A percentile compares a stretch with the other conserved stretches of the same genome.
These are phyloP conservation scores for Podarcis muralis DNA, from an alignment of 2,113 vertebrate genomes.

Conservation along the genomic window DNA sequence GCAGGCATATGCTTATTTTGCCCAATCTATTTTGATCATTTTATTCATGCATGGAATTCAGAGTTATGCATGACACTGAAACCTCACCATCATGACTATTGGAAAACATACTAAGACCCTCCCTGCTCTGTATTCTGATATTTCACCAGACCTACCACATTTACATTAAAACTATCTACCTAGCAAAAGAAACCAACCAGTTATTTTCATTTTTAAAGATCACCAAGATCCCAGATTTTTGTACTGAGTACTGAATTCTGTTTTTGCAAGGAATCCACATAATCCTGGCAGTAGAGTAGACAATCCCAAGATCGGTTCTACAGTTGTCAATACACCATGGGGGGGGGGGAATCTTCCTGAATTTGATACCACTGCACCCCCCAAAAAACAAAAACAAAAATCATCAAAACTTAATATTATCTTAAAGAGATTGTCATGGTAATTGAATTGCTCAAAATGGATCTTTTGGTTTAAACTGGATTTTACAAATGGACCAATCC, in stretches of 20 bases:
- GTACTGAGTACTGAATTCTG: not conserved
- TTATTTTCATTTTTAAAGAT: not conserved
- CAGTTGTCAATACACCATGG: not conserved
- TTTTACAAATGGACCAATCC: not conserved
- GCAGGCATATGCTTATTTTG: not conserved
- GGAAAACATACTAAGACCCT: not conserved
- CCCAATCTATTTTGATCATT: not conserved
- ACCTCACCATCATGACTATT: not conserved
- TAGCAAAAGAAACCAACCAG: not conserved
- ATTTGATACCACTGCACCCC: not conserved
- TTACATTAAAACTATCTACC: not conserved
- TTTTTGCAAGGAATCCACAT: not conserved
- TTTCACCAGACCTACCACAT: not conserved
- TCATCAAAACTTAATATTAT: too few species aligned
- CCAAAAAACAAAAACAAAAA: not conserved
- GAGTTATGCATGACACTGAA: not conserved
- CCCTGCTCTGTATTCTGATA: not conserved
- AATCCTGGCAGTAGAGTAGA: not conserved
- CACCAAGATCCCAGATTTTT: not conserved
- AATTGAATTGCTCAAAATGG: not conserved
- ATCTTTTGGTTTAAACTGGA: rapidly evolving
- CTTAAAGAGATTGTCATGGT: not conserved
- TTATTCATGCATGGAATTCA: not conserved
- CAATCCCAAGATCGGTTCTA: not conserved
- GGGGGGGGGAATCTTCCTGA: not conserved